These are phyloP conservation scores for Temnothorax rugatulus DNA, from an alignment of 2,888 invertebrate species.

Conservation along the genomic window DNA sequence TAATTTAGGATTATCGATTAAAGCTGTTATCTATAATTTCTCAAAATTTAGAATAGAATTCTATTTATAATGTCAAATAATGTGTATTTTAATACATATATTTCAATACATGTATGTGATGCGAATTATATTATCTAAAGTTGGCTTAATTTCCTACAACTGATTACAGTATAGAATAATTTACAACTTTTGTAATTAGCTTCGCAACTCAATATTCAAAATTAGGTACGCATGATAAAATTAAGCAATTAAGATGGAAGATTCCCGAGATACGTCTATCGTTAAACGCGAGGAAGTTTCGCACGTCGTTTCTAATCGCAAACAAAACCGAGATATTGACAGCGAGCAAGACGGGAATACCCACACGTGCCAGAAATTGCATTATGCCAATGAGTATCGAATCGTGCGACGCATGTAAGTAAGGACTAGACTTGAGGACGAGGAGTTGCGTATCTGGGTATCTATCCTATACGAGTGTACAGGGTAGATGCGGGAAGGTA, in stretches of 20 bases:
- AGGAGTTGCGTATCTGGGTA: slow-evolving; percentile 10
- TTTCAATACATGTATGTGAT: not conserved
- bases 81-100: not conserved
- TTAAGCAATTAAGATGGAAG: not conserved
- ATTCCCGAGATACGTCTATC: not conserved
- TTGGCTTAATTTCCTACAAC: not conserved
- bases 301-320: slow-evolving; percentile 6
- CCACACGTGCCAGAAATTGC: slow-evolving; percentile 2
- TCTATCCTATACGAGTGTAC: not conserved
- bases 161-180: not conserved
- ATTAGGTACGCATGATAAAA: not conserved
- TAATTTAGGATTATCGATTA: slow-evolving; percentile 14
- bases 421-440: not conserved
- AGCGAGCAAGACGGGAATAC: not conserved
- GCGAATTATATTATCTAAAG: not conserved
- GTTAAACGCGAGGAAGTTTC: not conserved
- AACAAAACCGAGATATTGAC: not conserved
- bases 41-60: not conserved
- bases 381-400: slow-evolving; percentile 33
- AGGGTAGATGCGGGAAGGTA: slow-evolving; percentile 30
- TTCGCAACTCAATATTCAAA: not conserved
- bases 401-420: not conserved
- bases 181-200: not conserved
- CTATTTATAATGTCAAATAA: not conserved
- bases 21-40: not conserved